phyloP scores from a whole-genome alignment of 2,888 invertebrate species.

The Loripinus fragilis region DNA sequence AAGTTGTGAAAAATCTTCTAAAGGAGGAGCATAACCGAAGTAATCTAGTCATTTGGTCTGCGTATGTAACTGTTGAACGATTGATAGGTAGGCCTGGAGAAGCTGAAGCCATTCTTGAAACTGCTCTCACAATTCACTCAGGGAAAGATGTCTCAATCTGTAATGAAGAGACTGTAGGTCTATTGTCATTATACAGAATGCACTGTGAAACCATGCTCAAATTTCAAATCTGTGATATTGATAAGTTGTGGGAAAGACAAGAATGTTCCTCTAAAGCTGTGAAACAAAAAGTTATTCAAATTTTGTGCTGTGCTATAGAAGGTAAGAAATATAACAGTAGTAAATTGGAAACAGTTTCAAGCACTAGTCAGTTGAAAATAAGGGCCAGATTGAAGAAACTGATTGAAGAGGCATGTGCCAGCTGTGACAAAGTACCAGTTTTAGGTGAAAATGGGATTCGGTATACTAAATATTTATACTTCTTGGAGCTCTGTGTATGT shows the following conservation, averaged over 20 bases:
- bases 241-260: slow-evolving; percentile 27
- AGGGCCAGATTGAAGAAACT: slow-evolving; percentile 47
- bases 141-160: slow-evolving; percentile 34
- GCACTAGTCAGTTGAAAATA: slow-evolving; percentile 55
- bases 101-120: slow-evolving; percentile 75
- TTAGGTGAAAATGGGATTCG: background rate
- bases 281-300: slow-evolving; percentile 43
- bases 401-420: slow-evolving; percentile 30
- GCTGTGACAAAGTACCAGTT: slow-evolving; percentile 15
- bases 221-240: slow-evolving; percentile 35
- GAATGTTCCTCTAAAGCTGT: slow-evolving; percentile 22
- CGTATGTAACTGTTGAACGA: slow-evolving; percentile 77
- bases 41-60: slow-evolving; percentile 79
- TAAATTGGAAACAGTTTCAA: slow-evolving; percentile 29
- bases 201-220: slow-evolving; percentile 65
- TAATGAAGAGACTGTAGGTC: slow-evolving; percentile 36
- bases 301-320: slow-evolving; percentile 61
- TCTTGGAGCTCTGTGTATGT: slow-evolving; percentile 68
- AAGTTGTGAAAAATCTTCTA: slow-evolving; percentile 78
- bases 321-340: slow-evolving; percentile 56
- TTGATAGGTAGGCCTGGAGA: slow-evolving; percentile 75
- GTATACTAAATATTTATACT: background rate
- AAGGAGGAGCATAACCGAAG: slow-evolving; percentile 80
- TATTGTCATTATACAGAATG: slow-evolving; percentile 62
- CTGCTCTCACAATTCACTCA: slow-evolving; percentile 72